Percentiles rank a stretch among this genome's conserved stretches.
Evolutionary conservation across 2,797 vertebrate genomes (phyloP).

Genomic region (Takifugu rubripes): DNA sequence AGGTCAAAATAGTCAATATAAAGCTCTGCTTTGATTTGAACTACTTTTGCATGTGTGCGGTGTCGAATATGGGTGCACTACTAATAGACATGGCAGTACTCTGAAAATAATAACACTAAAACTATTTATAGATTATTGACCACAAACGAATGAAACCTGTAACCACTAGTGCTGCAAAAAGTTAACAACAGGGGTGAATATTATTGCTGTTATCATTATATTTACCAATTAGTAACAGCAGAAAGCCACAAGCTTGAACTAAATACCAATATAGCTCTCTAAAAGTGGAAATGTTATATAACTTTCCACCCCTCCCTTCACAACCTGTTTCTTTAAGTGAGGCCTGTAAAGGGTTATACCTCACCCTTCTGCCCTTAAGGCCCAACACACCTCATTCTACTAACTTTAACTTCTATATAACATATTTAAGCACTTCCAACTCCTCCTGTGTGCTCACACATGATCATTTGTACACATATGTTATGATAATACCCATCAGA

Average conservation of each 20-base stretch:
- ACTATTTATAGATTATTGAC: too few species aligned
- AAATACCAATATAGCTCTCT: conserved; percentile 25
- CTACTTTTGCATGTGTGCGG: too few species aligned
- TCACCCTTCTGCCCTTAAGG: conserved; percentile 36
- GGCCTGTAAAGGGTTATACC: conserved; percentile 46
- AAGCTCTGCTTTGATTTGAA: too few species aligned
- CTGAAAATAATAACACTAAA: too few species aligned
- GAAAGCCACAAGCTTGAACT: conserved; percentile 19
- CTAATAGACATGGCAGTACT: too few species aligned
- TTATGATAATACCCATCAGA: too few species aligned
- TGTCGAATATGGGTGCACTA: too few species aligned
- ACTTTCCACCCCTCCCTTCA: conserved; percentile 43
- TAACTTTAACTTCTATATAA: conserved; percentile 7
- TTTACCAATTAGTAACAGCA: conserved; percentile 4
- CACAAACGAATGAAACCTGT: too few species aligned
- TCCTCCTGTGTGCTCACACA: neutral
- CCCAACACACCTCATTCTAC: conserved; percentile 21
- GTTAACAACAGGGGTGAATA: too few species aligned
- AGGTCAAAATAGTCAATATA: too few species aligned
- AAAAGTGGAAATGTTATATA: conserved; percentile 48
- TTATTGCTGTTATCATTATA: neutral
- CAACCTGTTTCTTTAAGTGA: conserved; percentile 55
- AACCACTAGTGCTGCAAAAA: too few species aligned
- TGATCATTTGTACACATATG: too few species aligned
- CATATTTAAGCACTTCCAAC: neutral